Evolutionary conservation across 2,888 invertebrate species (phyloP).

Genomic region (Cepaea hortensis): DNA sequence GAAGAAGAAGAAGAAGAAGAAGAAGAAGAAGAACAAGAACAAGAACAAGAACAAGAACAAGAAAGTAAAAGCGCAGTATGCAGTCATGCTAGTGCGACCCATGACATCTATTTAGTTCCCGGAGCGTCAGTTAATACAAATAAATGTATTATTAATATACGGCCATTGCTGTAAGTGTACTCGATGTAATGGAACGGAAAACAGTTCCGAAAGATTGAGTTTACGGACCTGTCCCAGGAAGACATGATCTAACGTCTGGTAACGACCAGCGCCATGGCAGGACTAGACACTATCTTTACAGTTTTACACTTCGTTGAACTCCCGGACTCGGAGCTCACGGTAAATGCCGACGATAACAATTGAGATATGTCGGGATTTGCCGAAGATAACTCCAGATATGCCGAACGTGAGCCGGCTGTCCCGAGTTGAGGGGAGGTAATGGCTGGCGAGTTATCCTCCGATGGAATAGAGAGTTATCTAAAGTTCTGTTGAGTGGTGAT

Average conservation of each 20-base stretch:
- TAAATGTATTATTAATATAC: no score
- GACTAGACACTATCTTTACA: constrained; percentile 24
- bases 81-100: background rate
- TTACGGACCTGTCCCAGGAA: background rate
- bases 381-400: constrained; percentile 32
- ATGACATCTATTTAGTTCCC: no score
- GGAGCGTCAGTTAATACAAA: no score
- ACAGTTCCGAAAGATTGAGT: no score
- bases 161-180: no score
- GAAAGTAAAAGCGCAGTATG: background rate
- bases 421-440: constrained; percentile 32
- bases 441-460: background rate
- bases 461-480: constrained; percentile 17
- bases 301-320: constrained; percentile 35
- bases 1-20: background rate
- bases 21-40: background rate
- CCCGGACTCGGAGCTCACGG: background rate
- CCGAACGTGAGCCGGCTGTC: constrained; percentile 29
- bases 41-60: background rate
- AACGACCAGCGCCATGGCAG: background rate
- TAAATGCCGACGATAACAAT: constrained; percentile 28
- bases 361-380: constrained; percentile 22
- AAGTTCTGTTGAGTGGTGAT: constrained; percentile 38
- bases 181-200: no score
- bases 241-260: constrained; percentile 16